These are phyloP conservation scores for Meiosimyza platycephala DNA, from an alignment of 2,888 invertebrate genomes.

Conservation along the genomic window DNA sequence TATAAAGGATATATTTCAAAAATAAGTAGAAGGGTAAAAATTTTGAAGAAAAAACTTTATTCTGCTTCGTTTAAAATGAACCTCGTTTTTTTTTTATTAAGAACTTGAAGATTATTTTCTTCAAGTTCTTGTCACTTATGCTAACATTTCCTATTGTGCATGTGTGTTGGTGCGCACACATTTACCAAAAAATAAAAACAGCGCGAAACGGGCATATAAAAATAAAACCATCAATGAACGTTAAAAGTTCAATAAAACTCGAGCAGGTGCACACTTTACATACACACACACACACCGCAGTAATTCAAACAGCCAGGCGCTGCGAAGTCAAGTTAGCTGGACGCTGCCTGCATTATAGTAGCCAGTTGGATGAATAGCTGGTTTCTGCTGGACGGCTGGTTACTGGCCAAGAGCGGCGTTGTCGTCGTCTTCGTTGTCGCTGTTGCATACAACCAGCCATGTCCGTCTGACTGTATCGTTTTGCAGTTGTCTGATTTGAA, in stretches of 20 bases:
- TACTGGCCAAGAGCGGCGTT: constrained; percentile 16
- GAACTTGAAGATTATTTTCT: no score
- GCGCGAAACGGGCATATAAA: constrained; percentile 7
- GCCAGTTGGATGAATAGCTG: neutral
- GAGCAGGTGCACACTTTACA: constrained; percentile 47
- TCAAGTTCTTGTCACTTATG: no score
- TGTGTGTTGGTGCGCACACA: no score
- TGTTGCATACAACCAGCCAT: no score
- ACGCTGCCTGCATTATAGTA: neutral
- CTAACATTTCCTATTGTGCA: no score
- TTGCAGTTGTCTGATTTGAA: constrained; percentile 19
- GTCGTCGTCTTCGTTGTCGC: no score
- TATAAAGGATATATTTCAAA: no score
- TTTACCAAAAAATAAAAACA: neutral
- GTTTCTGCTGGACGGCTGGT: neutral
- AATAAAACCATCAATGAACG: constrained; percentile 42
- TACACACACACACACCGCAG: neutral
- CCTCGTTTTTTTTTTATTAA: no score
- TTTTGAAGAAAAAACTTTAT: no score
- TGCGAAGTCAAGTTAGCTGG: neutral
- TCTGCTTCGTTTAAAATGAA: no score
- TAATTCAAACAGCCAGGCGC: constrained; percentile 1
- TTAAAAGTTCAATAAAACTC: constrained; percentile 44
- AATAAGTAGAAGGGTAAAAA: no score
- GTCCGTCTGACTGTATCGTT: neutral